Conservation (phyloP, 2,888 invertebrate species). For the Tholera decimalis region DNA sequence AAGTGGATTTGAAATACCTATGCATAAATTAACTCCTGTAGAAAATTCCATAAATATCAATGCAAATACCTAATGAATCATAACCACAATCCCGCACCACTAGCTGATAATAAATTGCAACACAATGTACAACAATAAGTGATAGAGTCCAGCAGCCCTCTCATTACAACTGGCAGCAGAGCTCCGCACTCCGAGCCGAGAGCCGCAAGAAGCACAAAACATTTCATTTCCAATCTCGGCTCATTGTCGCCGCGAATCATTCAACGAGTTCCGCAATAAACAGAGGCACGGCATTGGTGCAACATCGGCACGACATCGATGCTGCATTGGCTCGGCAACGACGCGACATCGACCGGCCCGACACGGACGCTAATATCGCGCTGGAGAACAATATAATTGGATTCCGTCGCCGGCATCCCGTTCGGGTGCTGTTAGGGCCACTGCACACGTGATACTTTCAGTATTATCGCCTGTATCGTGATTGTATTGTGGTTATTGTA, state of each 20-base stretch:
- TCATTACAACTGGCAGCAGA: conserved; percentile 33
- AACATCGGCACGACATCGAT: conserved; percentile 15
- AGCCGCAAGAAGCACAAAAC: conserved; percentile 59
- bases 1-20: not conserved
- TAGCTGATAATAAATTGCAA: conserved; percentile 11
- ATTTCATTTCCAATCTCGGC: conserved; percentile 58
- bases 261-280: conserved; percentile 61
- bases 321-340: not conserved
- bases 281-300: conserved; percentile 21
- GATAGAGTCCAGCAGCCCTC: conserved; percentile 17
- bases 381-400: conserved; percentile 64
- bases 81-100: not conserved
- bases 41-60: not conserved
- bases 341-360: not conserved
- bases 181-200: not conserved
- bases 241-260: conserved; percentile 58
- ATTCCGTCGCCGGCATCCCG: conserved; percentile 60
- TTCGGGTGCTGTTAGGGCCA: conserved; percentile 40
- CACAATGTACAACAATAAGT: conserved; percentile 33
- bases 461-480: conserved; percentile 1
- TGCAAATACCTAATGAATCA: not conserved
- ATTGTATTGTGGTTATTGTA: conserved; percentile 1
- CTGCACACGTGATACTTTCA: conserved; percentile 32
- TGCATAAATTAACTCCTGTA: not conserved
- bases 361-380: conserved; percentile 52